phyloP scores from a whole-genome alignment of 2,113 vertebrate genomes.

The Centropus unirufus region DNA sequence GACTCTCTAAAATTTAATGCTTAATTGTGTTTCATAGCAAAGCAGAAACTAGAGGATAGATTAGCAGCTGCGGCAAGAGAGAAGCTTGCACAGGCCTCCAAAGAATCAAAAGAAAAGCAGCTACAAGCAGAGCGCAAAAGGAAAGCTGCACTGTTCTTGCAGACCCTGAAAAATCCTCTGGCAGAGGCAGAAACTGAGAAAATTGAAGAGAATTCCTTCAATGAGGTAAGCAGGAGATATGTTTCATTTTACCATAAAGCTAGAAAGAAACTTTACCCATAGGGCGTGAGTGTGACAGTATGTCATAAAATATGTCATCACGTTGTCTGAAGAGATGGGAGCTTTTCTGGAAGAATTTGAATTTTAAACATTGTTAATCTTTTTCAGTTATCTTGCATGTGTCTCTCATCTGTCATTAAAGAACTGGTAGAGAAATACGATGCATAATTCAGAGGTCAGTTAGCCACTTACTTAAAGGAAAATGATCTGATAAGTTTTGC shows the following conservation, averaged over 20 bases:
- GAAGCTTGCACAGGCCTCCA: slow-evolving; percentile 96
- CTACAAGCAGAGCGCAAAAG: slow-evolving; percentile 95
- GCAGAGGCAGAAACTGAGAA: slow-evolving; percentile 85
- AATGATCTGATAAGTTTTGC: background rate
- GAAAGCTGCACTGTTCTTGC: slow-evolving; percentile 94
- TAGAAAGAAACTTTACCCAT: background rate
- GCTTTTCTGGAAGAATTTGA: background rate
- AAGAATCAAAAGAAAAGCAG: slow-evolving; percentile 98
- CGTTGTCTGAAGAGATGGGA: background rate
- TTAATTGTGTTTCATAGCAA: slow-evolving; percentile 78
- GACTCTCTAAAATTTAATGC: background rate
- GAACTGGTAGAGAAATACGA: background rate
- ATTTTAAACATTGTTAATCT: background rate
- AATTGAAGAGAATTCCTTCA: slow-evolving; percentile 77
- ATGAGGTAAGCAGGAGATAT: slow-evolving; percentile 79
- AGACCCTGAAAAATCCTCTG: slow-evolving; percentile 87
- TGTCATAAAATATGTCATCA: background rate
- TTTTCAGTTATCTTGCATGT: background rate
- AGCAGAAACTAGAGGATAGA: slow-evolving; percentile 96
- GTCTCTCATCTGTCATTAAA: background rate
- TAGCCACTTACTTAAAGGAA: background rate
- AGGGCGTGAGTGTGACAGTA: background rate
- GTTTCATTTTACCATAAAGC: background rate
- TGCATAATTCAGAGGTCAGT: background rate
- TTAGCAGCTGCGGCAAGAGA: slow-evolving; percentile 95